Base-by-base conservation (phyloP, 2,113 vertebrate genomes). In the Parus major region DNA sequence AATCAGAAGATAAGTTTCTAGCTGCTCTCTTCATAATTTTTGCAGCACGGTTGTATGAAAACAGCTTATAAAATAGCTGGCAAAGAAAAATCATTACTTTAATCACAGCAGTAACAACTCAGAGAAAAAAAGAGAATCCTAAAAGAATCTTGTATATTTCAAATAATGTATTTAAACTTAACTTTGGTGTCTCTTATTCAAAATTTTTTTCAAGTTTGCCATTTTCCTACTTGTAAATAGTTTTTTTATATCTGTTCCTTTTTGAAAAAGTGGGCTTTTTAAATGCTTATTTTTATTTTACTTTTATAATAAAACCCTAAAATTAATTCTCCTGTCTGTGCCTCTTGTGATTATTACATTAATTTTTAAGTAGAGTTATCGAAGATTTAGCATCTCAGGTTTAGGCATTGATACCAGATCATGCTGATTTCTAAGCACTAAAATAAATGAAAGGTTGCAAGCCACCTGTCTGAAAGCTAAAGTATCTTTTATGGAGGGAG, bases 281-380 rank as follows among this genome's bases (percentile, higher is more conserved):
- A 97, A 98, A 98, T 96, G 97, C 98, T 97, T 98, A 96, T 98
- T 98, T 98, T 98, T 98, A 98, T 98, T 98, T 97, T 98, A 98
- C 98, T 98, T 98, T 98, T 98, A 97, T 98, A 98, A 98, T 98
- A 98, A 98, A 97, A 97, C 82, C 6, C 83, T 46, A 97, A 98
- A 97, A 97, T 56, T 12, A 88, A 94, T 71, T 71, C 83, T 57
- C 39, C 87, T 56, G 72, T 91, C 69, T 91, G 44, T 44, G 33
- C 25, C 94, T 69, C 63, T 44, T 66, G 29, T 71, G 47, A 53
- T 85, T 91, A 69, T 88, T 73, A 57, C 49, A 2, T 46, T 57
- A 49, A 23, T 42, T 71, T 59, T 77, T 47, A 80, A 50, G 33
- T 2, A 33, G 21, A 41, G 10, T 42, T 79, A 46, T 4, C 70